A percentile compares a stretch with the other conserved stretches of the same genome.
phyloP scores from a whole-genome alignment of 2,888 invertebrate species.

The Cordilura impudica region DNA sequence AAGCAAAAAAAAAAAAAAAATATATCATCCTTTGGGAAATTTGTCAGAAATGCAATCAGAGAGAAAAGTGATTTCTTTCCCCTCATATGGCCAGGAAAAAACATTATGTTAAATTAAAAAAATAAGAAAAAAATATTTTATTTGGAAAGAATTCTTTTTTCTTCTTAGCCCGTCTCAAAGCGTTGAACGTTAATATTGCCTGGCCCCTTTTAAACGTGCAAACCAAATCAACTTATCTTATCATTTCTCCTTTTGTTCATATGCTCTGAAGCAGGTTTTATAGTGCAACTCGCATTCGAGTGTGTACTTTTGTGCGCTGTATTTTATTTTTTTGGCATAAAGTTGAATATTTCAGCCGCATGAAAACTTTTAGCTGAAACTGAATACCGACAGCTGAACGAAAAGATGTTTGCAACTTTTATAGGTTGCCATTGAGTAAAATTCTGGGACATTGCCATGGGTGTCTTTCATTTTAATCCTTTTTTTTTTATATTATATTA shows the following conservation, averaged over 20 bases:
- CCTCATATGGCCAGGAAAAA: not conserved
- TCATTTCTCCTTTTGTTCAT: conserved; percentile 18
- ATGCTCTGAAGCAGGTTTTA: not conserved
- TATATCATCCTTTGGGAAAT: conserved; percentile 53
- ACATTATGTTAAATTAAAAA: not conserved
- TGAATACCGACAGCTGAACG: not conserved
- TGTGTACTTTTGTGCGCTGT: not conserved
- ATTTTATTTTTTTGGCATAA: conserved; percentile 4
- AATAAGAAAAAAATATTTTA: conserved; percentile 4
- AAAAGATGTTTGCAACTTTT: conserved; percentile 4
- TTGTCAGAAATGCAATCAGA: conserved; percentile 50
- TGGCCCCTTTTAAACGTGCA: conserved; percentile 16
- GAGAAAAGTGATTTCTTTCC: conserved; percentile 57
- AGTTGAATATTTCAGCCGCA: conserved; percentile 20
- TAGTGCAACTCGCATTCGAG: not conserved
- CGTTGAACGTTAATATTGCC: conserved; percentile 7
- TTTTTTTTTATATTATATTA: not conserved
- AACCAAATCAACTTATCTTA: conserved; percentile 40
- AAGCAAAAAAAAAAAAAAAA: not conserved
- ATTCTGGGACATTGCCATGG: not conserved
- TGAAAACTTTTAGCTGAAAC: conserved; percentile 19
- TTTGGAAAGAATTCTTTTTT: not conserved
- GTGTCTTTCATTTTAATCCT: not conserved
- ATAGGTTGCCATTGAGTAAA: conserved; percentile 1
- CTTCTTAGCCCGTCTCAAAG: not conserved